phyloP scores from a whole-genome alignment of 1,140 invertebrate genomes.

The Centruroides sculpturatus region DNA sequence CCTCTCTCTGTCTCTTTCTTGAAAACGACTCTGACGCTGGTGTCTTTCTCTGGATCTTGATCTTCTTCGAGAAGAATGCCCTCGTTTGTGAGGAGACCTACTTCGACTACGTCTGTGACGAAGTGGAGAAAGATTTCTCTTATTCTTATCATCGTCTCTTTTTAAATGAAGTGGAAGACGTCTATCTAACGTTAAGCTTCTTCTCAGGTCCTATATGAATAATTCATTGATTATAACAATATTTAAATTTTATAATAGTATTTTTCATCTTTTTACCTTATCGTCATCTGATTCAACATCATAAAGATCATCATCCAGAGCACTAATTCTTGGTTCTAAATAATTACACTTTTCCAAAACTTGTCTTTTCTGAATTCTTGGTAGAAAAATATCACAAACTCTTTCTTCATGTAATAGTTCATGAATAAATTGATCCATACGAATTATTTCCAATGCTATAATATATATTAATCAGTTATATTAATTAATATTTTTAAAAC shows the following conservation, averaged over 20 bases:
- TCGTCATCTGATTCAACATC: conserved; percentile 64
- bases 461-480: background rate
- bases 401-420: conserved; percentile 80
- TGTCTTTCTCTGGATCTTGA: conserved; percentile 9
- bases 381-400: conserved; percentile 87
- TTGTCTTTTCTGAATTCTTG: conserved; percentile 76
- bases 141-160: background rate
- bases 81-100: conserved; percentile 6
- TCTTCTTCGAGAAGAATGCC: conserved; percentile 5
- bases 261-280: background rate
- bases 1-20: conserved; percentile 13
- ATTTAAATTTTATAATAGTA: background rate
- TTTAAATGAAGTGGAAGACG: background rate
- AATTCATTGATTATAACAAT: background rate
- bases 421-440: conserved; percentile 99
- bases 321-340: conserved; percentile 78
- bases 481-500: conserved; percentile 2
- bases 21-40: conserved; percentile 6
- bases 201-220: conserved; percentile 2
- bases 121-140: conserved; percentile 11
- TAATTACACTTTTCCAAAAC: conserved; percentile 91
- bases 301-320: conserved; percentile 84
- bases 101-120: conserved; percentile 11
- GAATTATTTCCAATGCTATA: conserved; percentile 64
- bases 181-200: conserved; percentile 1